Percentiles rank a stretch among this genome's conserved stretches.
phyloP scores from a whole-genome alignment of 2,888 invertebrate species.

The Agrypnus murinus region DNA sequence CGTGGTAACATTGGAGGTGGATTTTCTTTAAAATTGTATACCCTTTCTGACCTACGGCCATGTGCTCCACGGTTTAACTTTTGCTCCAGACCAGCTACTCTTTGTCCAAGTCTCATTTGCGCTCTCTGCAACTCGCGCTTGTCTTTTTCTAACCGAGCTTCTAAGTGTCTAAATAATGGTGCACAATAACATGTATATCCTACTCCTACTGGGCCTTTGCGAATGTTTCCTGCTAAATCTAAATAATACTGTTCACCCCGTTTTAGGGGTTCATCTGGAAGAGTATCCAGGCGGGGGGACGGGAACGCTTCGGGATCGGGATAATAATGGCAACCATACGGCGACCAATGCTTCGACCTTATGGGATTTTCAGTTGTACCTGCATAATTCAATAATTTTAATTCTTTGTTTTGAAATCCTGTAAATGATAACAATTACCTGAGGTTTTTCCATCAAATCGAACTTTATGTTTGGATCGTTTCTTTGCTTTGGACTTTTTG shows the following conservation, averaged over 20 bases:
- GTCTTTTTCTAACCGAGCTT: constrained; percentile 86
- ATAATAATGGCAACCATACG: constrained; percentile 93
- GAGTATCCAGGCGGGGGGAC: constrained; percentile 87
- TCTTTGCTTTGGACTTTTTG: constrained; percentile 73
- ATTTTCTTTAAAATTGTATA: constrained; percentile 73
- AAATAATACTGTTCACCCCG: constrained; percentile 96
- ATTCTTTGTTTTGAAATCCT: too few relatives aligned
- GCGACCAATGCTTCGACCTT: constrained; percentile 79
- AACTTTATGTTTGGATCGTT: constrained; percentile 69
- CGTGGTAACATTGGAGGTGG: constrained; percentile 76
- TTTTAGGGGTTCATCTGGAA: constrained; percentile 89
- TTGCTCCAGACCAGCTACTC: constrained; percentile 86
- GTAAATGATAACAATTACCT: constrained; percentile 24
- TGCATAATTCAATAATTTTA: constrained; percentile 2
- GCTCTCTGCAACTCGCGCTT: constrained; percentile 87
- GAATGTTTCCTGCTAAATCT: constrained; percentile 95
- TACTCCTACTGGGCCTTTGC: constrained; percentile 96
- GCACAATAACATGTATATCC: constrained; percentile 95
- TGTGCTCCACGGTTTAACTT: constrained; percentile 80
- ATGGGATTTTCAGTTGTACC: constrained; percentile 15
- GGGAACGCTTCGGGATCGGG: constrained; percentile 91
- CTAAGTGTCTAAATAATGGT: constrained; percentile 92
- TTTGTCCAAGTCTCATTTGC: constrained; percentile 85
- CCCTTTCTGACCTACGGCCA: constrained; percentile 75
- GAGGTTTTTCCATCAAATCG: constrained; percentile 64